These are phyloP conservation scores for Thaleichthys pacificus DNA, from an alignment of 2,797 vertebrate species.

Conservation along the genomic window DNA sequence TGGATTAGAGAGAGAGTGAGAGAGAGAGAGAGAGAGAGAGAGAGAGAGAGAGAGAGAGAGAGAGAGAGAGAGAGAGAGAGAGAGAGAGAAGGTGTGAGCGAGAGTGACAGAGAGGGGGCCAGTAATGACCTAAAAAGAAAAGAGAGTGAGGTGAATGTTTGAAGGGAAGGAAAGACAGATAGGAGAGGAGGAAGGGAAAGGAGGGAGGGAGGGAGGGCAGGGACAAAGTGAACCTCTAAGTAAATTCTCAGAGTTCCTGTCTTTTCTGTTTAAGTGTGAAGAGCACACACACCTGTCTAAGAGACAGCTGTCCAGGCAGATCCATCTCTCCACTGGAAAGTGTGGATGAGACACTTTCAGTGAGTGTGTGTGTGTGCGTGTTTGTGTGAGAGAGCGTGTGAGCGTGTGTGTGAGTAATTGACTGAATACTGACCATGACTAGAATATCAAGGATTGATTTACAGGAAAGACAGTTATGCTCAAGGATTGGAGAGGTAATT, in stretches of 20 bases:
- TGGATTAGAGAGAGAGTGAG: conserved; percentile 9
- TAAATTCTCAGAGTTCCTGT: conserved; percentile 47
- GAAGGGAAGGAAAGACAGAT: conserved; percentile 15
- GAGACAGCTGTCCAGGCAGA: conserved; percentile 57
- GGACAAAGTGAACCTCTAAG: conserved; percentile 23
- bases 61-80: conserved; percentile 1
- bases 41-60: conserved; percentile 18
- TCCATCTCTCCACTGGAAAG: conserved; percentile 49
- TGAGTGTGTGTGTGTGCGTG: conserved; percentile 26
- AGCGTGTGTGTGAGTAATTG: conserved; percentile 14
- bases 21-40: conserved; percentile 12
- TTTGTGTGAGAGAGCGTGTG: background rate
- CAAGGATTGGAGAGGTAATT: no score
- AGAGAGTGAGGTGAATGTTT: background rate
- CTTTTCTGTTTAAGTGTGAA: conserved; percentile 59
- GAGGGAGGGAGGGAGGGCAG: conserved; percentile 18
- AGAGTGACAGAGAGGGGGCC: background rate
- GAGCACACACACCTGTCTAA: conserved; percentile 62
- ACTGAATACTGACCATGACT: background rate
- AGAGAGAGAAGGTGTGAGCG: conserved; percentile 8
- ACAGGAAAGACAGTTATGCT: no score
- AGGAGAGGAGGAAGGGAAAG: background rate
- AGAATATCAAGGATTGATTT: no score
- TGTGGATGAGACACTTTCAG: conserved; percentile 41
- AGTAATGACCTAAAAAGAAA: background rate